Evolutionary conservation across 2,113 vertebrate species (phyloP).

Genomic region (Chaetorhynchus papuensis): DNA sequence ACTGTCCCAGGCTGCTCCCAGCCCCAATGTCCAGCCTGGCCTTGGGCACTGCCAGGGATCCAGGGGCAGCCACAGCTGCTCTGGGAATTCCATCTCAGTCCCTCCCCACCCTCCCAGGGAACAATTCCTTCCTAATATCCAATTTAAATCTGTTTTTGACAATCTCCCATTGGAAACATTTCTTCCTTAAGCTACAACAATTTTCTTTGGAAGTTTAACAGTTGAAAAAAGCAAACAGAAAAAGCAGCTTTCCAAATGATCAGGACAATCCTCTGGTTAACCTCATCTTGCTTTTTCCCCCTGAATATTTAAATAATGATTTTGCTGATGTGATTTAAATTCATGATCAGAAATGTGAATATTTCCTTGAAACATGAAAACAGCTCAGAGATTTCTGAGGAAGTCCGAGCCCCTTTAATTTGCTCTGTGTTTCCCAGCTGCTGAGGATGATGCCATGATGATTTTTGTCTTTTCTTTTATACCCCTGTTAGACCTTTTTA

Average conservation of each 20-base stretch:
- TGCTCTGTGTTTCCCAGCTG: neutral
- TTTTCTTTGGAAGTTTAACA: neutral
- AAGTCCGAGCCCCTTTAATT: neutral
- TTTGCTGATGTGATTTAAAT: neutral
- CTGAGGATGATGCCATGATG: no score
- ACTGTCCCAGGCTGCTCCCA: neutral
- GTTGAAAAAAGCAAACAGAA: neutral
- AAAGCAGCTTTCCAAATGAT: neutral
- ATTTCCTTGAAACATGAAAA: neutral
- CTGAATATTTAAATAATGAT: neutral
- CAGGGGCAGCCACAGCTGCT: neutral
- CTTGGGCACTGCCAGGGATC: neutral
- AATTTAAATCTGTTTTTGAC: neutral
- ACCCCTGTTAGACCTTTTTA: no score
- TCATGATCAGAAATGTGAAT: neutral
- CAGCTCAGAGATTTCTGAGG: neutral
- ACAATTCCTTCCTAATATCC: neutral
- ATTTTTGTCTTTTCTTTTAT: no score
- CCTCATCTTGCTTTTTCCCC: neutral
- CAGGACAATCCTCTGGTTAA: neutral
- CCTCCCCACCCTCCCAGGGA: neutral
- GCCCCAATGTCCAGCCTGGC: rapidly evolving
- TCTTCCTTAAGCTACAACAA: neutral
- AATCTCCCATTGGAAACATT: neutral
- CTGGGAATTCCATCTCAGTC: neutral